Evolutionary conservation across 2,888 invertebrate species (phyloP), one percentile per base, ranked within the genome.

Genomic region (Loripinus fragilis): DNA sequence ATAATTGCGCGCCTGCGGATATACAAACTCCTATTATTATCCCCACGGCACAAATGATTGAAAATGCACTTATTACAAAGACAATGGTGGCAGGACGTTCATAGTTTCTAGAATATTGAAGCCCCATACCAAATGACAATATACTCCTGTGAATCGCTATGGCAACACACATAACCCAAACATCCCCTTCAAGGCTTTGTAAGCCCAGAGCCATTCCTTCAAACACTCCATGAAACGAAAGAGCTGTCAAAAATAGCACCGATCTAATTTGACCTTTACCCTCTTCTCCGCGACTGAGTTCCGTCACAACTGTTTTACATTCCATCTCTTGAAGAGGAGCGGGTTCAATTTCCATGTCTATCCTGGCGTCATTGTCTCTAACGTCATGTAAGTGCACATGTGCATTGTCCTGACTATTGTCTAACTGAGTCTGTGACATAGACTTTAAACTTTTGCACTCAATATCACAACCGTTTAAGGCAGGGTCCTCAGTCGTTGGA

Each of bases 171-270:
- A 91, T 77, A 17, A 88, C 85, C 91, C 91, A 90, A 10, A 89
- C 89, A 71, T 89, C 89, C 68, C 86, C 87, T 68, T 90, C 90
- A 35, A 86, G 74, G 65, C 88, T 86, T 76, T 90, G 91, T 17
- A 91, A 73, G 17, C 89, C 90, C 7, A 91, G 77, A 15, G 90
- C 86, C 90, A 91, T 89, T n/a, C 90, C 91, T 76, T 91, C 91
- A 72, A 91, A 90, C 8, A 91, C 88, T 12, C 91, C 91, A 74
- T 91, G 90, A 71, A 91, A 90, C 15, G 90, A 90, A n/a, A 91
- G 76, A 8, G 90, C 90, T 50, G 89, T 87, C 41, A 91, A 85
- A 77, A 87, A 89, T 15, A 91, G 82, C 64, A 89, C 90, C 38
- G 90, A 89, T 3, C 89, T 83, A 38, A 89, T 87, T 71, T 91